phyloP scores from a whole-genome alignment of 30 jellyfish, hydroid and myxozoan genomes.

The Aurelia sp. region DNA sequence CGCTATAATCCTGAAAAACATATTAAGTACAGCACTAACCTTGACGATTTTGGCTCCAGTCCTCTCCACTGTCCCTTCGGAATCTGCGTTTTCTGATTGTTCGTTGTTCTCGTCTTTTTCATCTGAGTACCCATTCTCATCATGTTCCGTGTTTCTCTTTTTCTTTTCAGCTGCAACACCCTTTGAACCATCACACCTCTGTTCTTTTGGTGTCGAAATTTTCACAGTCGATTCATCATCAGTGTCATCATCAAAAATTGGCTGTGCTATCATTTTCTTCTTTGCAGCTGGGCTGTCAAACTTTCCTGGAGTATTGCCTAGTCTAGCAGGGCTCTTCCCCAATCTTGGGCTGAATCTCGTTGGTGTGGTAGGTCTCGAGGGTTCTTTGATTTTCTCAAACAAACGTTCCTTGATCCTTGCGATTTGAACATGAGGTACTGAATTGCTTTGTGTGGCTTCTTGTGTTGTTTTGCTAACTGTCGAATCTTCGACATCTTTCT shows the following conservation, averaged over 20 bases:
- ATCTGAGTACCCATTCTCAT: background rate
- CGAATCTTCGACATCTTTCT: background rate
- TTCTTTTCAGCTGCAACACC: background rate
- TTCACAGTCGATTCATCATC: background rate
- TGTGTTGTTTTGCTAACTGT: background rate
- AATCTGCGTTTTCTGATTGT: background rate
- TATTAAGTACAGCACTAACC: background rate
- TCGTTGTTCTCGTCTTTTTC: background rate
- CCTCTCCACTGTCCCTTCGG: background rate
- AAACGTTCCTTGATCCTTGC: slow-evolving; percentile 24
- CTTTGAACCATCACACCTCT: background rate
- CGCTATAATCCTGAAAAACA: background rate
- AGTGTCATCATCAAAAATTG: background rate
- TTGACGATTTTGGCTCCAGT: slow-evolving; percentile 34
- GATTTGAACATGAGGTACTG: background rate
- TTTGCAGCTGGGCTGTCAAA: background rate
- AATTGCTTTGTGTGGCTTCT: background rate
- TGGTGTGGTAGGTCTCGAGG: slow-evolving; percentile 20
- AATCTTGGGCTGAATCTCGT: slow-evolving; percentile 18
- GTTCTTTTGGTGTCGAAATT: background rate
- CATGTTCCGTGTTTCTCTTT: background rate
- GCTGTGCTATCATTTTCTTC: background rate
- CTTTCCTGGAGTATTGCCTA: background rate
- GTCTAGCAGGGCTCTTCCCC: slow-evolving; percentile 22
- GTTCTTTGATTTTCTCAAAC: slow-evolving; percentile 24